These are phyloP conservation scores for Macrophya annulata DNA, from an alignment of 2,888 invertebrate genomes.

Conservation along the genomic window DNA sequence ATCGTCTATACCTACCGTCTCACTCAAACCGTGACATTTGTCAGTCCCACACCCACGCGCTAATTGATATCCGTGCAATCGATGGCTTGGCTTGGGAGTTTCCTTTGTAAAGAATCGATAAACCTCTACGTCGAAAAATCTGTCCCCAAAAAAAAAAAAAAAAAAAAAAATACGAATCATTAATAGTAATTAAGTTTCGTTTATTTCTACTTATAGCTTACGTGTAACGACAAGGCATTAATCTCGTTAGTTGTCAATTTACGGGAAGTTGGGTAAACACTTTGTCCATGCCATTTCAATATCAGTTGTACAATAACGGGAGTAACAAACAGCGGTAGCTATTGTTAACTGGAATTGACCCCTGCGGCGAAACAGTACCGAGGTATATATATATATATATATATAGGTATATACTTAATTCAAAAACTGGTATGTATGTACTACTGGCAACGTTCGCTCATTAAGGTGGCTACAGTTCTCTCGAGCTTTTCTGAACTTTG, in stretches of 20 bases:
- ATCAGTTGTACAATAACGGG: not conserved
- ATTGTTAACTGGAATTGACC: slow-evolving; percentile 23
- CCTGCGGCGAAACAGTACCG: not conserved
- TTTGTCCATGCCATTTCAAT: not conserved
- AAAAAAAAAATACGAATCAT: too few relatives aligned
- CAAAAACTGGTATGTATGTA: not conserved
- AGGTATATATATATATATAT: not conserved
- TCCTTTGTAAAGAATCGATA: not conserved
- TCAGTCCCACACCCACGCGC: slow-evolving; percentile 19
- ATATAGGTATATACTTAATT: not conserved
- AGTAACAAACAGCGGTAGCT: not conserved
- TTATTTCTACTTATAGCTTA: too few relatives aligned
- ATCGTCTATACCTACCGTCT: slow-evolving; percentile 35
- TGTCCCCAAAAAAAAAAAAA: too few relatives aligned
- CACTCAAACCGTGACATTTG: slow-evolving; percentile 33
- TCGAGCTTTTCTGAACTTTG: slow-evolving; percentile 16
- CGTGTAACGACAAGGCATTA: too few relatives aligned
- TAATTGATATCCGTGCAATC: slow-evolving; percentile 45
- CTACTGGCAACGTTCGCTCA: slow-evolving; percentile 8
- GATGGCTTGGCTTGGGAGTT: not conserved
- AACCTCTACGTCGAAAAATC: not conserved
- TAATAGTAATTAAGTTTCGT: not conserved
- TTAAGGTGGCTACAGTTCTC: slow-evolving; percentile 20
- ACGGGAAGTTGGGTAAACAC: too few relatives aligned
- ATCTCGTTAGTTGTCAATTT: too few relatives aligned